A percentile compares a stretch with the other conserved stretches of the same genome.
phyloP scores from a whole-genome alignment of 2,888 invertebrate species.

The Aphidoletes aphidimyza region DNA sequence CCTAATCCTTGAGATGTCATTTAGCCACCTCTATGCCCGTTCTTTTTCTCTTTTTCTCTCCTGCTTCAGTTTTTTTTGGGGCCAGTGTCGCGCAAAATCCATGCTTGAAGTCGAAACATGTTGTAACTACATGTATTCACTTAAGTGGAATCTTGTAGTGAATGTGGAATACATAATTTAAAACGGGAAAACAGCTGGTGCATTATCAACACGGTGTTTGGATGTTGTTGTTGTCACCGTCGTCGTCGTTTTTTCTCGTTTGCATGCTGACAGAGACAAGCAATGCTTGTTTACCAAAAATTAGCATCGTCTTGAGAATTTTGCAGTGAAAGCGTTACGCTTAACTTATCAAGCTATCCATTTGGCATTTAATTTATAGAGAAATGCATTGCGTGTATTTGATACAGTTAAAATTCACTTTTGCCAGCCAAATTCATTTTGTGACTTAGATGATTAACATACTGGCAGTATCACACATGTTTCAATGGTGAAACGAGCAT shows the following conservation, averaged over 20 bases:
- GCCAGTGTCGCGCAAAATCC: neutral
- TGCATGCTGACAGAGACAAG: conserved; percentile 17
- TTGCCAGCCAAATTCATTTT: neutral
- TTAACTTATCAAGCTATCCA: neutral
- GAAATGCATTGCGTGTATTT: conserved; percentile 1
- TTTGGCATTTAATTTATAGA: neutral
- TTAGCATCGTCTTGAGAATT: conserved; percentile 41
- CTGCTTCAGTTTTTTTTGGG: neutral
- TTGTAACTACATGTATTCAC: conserved; percentile 48
- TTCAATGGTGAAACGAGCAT: neutral
- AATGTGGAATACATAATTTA: conserved; percentile 48
- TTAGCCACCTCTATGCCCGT: neutral
- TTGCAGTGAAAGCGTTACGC: conserved; percentile 7
- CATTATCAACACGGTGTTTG: neutral
- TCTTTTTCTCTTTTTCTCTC: neutral
- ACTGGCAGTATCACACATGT: conserved; percentile 5
- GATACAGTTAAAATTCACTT: neutral
- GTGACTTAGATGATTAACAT: conserved; percentile 20
- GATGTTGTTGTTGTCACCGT: neutral
- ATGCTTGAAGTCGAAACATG: conserved; percentile 39
- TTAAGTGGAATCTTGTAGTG: conserved; percentile 1
- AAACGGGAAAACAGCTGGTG: conserved; percentile 52
- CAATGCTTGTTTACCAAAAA: conserved; percentile 44
- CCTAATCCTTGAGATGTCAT: neutral
- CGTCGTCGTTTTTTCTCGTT: neutral